A percentile compares a stretch with the other conserved stretches of the same genome.
Conservation (phyloP, 2,113 vertebrate species). For the Pelecanus crispus region DNA sequence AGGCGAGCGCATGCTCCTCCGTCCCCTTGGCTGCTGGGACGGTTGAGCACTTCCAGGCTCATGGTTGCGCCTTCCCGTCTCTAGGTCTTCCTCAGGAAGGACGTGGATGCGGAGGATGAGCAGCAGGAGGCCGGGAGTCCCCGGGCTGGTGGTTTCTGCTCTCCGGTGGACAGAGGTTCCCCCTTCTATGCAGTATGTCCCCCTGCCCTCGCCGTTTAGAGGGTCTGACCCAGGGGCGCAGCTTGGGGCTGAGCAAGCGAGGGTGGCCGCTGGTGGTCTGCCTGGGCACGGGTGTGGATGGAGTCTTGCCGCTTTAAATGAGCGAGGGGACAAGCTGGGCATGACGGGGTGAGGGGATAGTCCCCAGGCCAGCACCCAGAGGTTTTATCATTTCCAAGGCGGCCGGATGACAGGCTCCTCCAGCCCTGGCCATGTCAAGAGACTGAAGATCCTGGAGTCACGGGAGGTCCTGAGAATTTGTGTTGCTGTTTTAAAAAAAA, state of each 20-base stretch:
- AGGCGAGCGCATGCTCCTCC: fast-evolving
- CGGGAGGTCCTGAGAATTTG: slow-evolving; percentile 27
- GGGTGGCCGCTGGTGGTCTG: background rate
- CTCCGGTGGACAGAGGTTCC: background rate
- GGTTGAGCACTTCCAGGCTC: background rate
- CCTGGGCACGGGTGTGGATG: background rate
- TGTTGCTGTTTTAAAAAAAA: background rate
- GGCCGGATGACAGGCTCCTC: background rate
- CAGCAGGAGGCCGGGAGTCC: background rate
- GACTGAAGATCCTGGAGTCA: background rate
- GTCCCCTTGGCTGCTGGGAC: background rate
- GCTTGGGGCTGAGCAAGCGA: background rate
- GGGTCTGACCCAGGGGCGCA: background rate
- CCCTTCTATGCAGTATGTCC: background rate
- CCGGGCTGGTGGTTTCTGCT: background rate
- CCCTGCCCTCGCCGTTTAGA: fast-evolving
- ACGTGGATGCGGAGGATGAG: background rate
- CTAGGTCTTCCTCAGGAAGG: slow-evolving; percentile 60
- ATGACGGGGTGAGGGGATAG: background rate
- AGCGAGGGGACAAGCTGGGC: background rate
- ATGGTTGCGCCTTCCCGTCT: background rate
- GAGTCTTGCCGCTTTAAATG: background rate
- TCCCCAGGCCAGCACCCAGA: background rate
- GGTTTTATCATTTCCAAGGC: background rate
- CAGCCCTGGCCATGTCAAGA: background rate